Percentiles rank a stretch among this genome's conserved stretches.
Evolutionary conservation across 2,797 vertebrate genomes (phyloP).

Genomic region (Yasuhikotakia modesta): DNA sequence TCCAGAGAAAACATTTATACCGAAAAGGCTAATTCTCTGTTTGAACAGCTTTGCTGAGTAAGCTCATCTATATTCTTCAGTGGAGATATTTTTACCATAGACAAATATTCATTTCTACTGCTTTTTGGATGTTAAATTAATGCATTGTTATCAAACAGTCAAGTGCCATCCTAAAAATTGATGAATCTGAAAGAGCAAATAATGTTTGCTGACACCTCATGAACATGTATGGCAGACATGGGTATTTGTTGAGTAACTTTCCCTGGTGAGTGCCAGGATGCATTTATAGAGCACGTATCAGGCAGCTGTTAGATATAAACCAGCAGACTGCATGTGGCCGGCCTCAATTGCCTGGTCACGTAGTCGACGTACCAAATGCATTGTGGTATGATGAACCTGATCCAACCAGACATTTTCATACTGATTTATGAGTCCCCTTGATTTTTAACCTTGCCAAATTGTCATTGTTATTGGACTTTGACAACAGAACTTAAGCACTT

Average conservation of each 20-base stretch:
- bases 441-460: not conserved
- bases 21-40: not conserved
- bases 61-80: not conserved
- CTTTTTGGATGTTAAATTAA: not conserved
- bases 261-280: constrained; percentile 34
- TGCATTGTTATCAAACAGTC: not conserved
- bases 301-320: constrained; percentile 46
- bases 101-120: not conserved
- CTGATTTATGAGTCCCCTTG: constrained; percentile 52
- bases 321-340: constrained; percentile 37
- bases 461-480: constrained; percentile 10
- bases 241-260: constrained; percentile 60
- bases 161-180: constrained; percentile 49
- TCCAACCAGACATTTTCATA: constrained; percentile 47
- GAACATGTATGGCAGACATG: constrained; percentile 24
- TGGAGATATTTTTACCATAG: not conserved
- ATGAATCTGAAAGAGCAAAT: constrained; percentile 4
- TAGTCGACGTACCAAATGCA: constrained; percentile 51
- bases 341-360: constrained; percentile 63
- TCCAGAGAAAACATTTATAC: not conserved
- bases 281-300: constrained; percentile 29
- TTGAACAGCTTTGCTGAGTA: not conserved
- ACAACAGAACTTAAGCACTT: not conserved
- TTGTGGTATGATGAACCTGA: constrained; percentile 30
- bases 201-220: not conserved